Evolutionary conservation across 2,113 vertebrate species (phyloP), one percentile per base, ranked within the genome.

Genomic region (Chloebia gouldiae): DNA sequence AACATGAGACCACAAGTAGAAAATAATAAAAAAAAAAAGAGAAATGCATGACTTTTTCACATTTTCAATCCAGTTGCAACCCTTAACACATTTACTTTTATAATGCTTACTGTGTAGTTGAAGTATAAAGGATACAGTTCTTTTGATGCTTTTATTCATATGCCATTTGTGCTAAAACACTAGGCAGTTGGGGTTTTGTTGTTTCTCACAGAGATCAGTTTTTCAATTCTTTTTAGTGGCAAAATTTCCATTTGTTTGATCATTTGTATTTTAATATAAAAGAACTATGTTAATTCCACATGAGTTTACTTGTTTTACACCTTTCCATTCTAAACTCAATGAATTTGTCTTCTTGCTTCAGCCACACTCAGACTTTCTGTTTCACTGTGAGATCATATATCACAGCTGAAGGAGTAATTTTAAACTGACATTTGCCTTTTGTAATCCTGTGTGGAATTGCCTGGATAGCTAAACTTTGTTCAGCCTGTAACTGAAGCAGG

Each of bases 401-500:
- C 44, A 30, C 39, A 40, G 31, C 78, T 90, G 72, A 92, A 78
- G 77, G 77, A 91, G 47, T 88, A 27, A 92, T 88, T 86, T 80
- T 54, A 56, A 81, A 84, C 5, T 81, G 59, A 23, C 54, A 81
- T 87, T 95, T 96, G 23, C 63, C 35, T 96, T 88, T 72, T 33
- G 65, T 91, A 92, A 95, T 93, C 75, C 72, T 88, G 35, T 4
- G 37, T 45, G 77, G 53, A 81, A 91, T 92, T 94, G 23, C 90
- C 79, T 79, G 54, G 49, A 56, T 68, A 92, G 75, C 33, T 64
- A 86, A 96, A 75, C 37, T 57, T 76, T 56, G 33, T 50, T 95
- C 63, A 60, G 61, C 25, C 90, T 97, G 17, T 75, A 95, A 92
- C 85, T 85, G 73, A 84, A 86, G 95, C 82, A 87, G 72, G 78